Evolutionary conservation across 2,888 invertebrate species (phyloP), one percentile per base, ranked within the genome.

Genomic region (Stenodema calcarata): DNA sequence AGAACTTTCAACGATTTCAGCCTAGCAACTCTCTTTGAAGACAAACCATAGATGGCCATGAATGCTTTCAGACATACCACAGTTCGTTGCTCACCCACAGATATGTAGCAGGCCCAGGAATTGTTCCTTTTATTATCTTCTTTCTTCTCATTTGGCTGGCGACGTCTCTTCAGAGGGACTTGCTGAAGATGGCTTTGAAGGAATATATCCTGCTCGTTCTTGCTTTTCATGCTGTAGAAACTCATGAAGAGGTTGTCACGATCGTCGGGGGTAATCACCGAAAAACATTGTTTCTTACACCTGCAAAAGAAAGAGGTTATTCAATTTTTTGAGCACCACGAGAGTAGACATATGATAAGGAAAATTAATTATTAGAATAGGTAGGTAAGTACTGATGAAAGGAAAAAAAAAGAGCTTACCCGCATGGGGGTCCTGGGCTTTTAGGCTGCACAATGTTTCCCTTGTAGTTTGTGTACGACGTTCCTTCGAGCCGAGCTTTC

Each of bases 61-160:
- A 75, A 75, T 75, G 75, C 75, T 75, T 75, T 75, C 75, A 75
- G 23, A 75, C 75, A 30, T 75, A 75, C 75, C 75, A 75, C 16
- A 75, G 16, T n/a, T n/a, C 75, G 35, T 12, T n/a, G 16, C 23
- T 75, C 28, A 23, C 75, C 75, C 16, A 75, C 28, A 28, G 16
- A 30, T 12, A 75, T 27, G 28, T 75, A 75, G 23, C 75, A 75
- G 16, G 16, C 35, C 75, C 75, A 75, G 35, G 23, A 35, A 75
- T 35, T 9, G 75, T 75, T 75, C 75, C 23, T 75, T 27, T 75
- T 75, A 27, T 75, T 75, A 16, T 75, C 28, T 75, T 9, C 75
- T 75, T 16, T 35, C 23, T 75, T 27, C 12, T 35, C 23, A 30
- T 35, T 30, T 11, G 1, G 12, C 30, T 30, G 16, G 75, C 12